Conservation (phyloP, 2,113 vertebrate genomes). For the Sceloporus undulatus region DNA sequence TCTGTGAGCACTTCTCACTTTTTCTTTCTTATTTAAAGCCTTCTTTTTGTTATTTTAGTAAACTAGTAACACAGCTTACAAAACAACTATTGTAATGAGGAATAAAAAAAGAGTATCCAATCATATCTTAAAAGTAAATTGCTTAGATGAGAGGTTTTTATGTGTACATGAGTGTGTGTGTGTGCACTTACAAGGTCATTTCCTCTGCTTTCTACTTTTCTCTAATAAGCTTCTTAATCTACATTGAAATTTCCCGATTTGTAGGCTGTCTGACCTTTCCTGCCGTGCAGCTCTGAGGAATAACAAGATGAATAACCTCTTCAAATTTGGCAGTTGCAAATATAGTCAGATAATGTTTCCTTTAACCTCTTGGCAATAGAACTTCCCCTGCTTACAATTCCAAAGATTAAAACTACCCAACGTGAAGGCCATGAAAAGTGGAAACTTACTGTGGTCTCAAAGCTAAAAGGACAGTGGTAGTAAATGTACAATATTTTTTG, state of each 20-base stretch:
- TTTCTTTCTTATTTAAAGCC: background rate
- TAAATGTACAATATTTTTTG: background rate
- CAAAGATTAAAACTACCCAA: background rate
- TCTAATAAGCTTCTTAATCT: slow-evolving; percentile 20
- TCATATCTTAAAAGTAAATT: slow-evolving; percentile 14
- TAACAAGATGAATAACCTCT: slow-evolving; percentile 22
- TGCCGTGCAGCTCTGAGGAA: slow-evolving; percentile 9
- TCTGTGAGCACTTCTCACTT: background rate
- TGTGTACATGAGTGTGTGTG: background rate
- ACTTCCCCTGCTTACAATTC: background rate
- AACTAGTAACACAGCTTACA: slow-evolving; percentile 1
- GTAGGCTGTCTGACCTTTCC: slow-evolving; percentile 25
- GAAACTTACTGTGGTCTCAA: background rate
- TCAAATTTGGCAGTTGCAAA: background rate
- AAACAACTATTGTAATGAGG: slow-evolving; percentile 23
- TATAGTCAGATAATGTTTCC: slow-evolving; percentile 17
- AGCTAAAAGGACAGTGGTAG: background rate
- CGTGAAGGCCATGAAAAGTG: background rate
- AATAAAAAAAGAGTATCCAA: slow-evolving; percentile 21
- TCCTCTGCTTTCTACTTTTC: slow-evolving; percentile 4
- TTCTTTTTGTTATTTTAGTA: slow-evolving; percentile 6
- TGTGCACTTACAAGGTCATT: background rate
- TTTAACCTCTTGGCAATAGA: rapidly evolving
- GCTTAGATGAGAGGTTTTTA: background rate
- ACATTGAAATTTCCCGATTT: background rate